A percentile compares a stretch with the other conserved stretches of the same genome.
These are phyloP conservation scores for Leptinotarsa lineolata DNA, from an alignment of 1,140 invertebrate genomes.

Conservation along the genomic window DNA sequence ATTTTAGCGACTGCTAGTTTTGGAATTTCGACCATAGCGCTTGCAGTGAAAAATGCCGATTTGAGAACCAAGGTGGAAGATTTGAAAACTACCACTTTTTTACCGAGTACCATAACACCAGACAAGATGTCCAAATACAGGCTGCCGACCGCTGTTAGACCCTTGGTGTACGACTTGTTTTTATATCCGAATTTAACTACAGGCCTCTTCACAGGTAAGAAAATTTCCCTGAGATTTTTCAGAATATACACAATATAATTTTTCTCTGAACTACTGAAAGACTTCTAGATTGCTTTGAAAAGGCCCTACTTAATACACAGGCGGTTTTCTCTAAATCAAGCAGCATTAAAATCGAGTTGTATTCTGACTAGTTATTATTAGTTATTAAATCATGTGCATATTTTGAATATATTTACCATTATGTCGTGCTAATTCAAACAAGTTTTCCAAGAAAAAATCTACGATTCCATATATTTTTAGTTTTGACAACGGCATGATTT, in stretches of 20 bases:
- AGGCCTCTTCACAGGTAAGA: conserved; percentile 67
- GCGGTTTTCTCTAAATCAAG: too few relatives aligned
- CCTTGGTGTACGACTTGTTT: conserved; percentile 76
- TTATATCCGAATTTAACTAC: conserved; percentile 75
- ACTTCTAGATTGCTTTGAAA: too few relatives aligned
- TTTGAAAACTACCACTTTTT: conserved; percentile 17
- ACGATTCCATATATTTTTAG: too few relatives aligned
- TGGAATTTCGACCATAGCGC: conserved; percentile 38
- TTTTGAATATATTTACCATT: too few relatives aligned
- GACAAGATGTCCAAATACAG: conserved; percentile 45
- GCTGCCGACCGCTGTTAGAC: conserved; percentile 65
- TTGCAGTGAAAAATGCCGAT: conserved; percentile 37
- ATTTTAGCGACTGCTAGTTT: conserved; percentile 36
- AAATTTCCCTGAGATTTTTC: not conserved
- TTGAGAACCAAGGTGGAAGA: conserved; percentile 35
- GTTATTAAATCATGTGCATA: too few relatives aligned
- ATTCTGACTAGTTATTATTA: too few relatives aligned
- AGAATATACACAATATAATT: not conserved
- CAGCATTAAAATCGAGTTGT: too few relatives aligned
- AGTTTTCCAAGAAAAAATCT: too few relatives aligned
- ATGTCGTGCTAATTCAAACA: too few relatives aligned
- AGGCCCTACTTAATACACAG: too few relatives aligned
- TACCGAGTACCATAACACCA: conserved; percentile 1
- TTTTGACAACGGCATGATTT: too few relatives aligned
- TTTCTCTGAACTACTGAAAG: too few relatives aligned